Percentiles rank a stretch among this genome's conserved stretches.
These are phyloP conservation scores for Drosophila hamatofila DNA, from an alignment of 2,888 invertebrate genomes.

Conservation along the genomic window DNA sequence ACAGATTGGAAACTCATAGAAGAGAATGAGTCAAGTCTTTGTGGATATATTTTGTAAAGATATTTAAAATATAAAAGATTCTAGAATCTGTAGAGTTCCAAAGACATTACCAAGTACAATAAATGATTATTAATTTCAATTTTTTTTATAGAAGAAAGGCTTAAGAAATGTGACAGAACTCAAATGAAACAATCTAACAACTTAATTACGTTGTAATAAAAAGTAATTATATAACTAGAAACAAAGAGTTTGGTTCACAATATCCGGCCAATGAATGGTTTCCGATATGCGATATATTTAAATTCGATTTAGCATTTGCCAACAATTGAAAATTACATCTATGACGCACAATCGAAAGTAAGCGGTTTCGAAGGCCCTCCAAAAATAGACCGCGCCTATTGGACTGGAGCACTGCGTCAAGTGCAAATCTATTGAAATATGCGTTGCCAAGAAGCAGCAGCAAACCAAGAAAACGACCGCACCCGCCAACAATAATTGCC, in stretches of 20 bases:
- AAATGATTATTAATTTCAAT: neutral
- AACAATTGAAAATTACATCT: neutral
- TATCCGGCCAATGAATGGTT: neutral
- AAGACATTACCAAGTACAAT: neutral
- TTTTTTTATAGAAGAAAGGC: neutral
- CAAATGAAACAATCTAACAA: neutral
- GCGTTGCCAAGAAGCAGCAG: slow-evolving; percentile 47
- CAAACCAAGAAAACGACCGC: slow-evolving; percentile 40
- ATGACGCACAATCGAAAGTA: slow-evolving; percentile 29
- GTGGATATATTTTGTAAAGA: too few relatives aligned
- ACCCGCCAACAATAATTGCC: slow-evolving; percentile 61
- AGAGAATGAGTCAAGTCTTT: too few relatives aligned
- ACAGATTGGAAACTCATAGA: too few relatives aligned
- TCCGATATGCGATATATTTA: neutral
- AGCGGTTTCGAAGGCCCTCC: slow-evolving; percentile 13
- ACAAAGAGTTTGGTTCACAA: neutral
- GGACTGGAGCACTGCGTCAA: slow-evolving; percentile 56
- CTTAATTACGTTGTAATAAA: neutral
- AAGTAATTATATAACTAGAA: neutral
- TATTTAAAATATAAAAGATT: too few relatives aligned
- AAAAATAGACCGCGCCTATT: slow-evolving; percentile 45
- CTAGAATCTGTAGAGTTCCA: neutral
- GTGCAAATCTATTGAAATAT: slow-evolving; percentile 65
- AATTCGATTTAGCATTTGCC: neutral
- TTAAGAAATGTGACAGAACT: neutral